Base-by-base conservation (phyloP, 2,797 vertebrate genomes). In the Anniella stebbinsi region DNA sequence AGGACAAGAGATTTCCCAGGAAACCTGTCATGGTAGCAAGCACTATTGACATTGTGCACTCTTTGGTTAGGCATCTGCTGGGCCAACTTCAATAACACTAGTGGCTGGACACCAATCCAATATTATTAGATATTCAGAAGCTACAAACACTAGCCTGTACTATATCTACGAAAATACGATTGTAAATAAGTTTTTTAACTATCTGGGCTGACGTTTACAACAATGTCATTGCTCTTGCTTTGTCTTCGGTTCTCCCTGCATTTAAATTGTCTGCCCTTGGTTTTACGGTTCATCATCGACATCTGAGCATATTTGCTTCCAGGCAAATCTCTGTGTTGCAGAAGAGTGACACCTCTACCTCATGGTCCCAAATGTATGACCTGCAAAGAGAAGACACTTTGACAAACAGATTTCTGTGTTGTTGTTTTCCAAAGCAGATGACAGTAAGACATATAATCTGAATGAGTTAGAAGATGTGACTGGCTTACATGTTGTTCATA, bases 131-230 rank as follows among this genome's bases (percentile, higher is more conserved):
- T 60, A 36, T 36, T 51, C n/a, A 60, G 54, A 82, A 12, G 54
- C n/a, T 82, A 25, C 80, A 36, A 28, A 51, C 41, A 28, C 3
- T 48, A 48, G 45, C 84, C 91, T 89, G 90, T 91, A 91, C 82
- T 92, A 54, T 94, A 94, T 36, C 93, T 84, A 90, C 88, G 93
- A 91, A 93, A 80, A 69, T 92, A 90, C 91, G 92, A 54, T 82
- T 57, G 54, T 60, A 93, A 90, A 92, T 60, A 63, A 30, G 92
- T 94, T 94, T 91, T 93, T 93, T 87, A 94, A 25, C 90, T 63
- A 88, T 94, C 88, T 94, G 88, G 82, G 57, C 86, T 96, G 94
- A 96, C 91, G 93, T 95, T 96, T 96, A 95, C 94, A 91, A 89
- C 92, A 89, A 89, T 0, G 51, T 95, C 91, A 92, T 94, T 92